These are phyloP conservation scores for Pandemis heparana DNA, from an alignment of 2,888 invertebrate genomes.

Conservation along the genomic window DNA sequence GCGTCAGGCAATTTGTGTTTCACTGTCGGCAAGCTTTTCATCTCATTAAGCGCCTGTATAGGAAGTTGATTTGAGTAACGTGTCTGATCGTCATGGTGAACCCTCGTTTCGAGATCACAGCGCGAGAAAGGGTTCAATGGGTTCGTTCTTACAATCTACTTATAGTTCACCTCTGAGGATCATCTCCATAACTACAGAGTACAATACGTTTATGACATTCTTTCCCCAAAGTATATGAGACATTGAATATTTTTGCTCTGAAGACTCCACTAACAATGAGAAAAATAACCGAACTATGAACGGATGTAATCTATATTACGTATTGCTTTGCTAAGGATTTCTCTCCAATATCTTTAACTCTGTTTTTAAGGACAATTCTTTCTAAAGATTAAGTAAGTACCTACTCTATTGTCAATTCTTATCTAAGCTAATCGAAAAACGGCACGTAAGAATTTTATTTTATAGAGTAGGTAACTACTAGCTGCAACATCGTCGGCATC, in stretches of 20 bases:
- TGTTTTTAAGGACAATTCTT: not conserved
- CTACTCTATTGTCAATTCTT: constrained; percentile 22
- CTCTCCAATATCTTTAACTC: not conserved
- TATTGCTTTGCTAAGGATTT: not conserved
- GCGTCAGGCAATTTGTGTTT: not conserved
- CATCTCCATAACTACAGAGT: not conserved
- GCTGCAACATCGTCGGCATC: constrained; percentile 68
- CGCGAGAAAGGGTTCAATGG: not conserved
- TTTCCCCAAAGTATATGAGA: not conserved
- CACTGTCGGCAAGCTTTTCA: too few species aligned
- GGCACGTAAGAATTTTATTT: constrained; percentile 14
- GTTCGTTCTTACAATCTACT: not conserved
- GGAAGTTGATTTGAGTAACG: not conserved
- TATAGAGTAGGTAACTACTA: constrained; percentile 42
- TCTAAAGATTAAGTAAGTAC: not conserved
- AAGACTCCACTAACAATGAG: not conserved
- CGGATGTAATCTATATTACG: not conserved
- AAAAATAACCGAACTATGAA: not conserved
- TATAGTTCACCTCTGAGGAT: not conserved
- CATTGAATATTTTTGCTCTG: not conserved
- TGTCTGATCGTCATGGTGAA: not conserved
- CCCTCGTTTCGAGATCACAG: not conserved
- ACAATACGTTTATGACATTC: not conserved
- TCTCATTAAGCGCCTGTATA: not conserved
- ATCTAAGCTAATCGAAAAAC: constrained; percentile 15